Evolutionary conservation across 2,797 vertebrate genomes (phyloP), one percentile per base, ranked within the genome.

Genomic region (Lepilemur septentrionalis): DNA sequence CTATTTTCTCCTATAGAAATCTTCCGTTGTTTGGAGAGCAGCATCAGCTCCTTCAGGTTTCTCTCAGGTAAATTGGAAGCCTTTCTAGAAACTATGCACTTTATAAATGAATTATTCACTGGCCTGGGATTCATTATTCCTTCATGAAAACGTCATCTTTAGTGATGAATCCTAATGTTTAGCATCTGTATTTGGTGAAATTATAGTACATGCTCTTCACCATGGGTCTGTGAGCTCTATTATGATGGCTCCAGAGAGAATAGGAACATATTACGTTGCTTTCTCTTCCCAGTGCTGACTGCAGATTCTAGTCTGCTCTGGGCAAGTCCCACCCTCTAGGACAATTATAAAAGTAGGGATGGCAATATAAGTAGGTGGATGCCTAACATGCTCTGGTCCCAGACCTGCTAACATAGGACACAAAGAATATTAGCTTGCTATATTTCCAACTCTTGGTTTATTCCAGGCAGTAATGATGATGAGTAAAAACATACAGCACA

Each of bases 41-140:
- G 0, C 5, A 87, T 35, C 2, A 22, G 0, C 6, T 75, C 13
- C n/a, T 72, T 20, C 9, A n/a, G 30, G 6, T 1, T 30, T 61
- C 22, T 63, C 5, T 59, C 30, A 46, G 41, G 5, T 59, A 67
- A 52, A 46, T 30, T 35, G 23, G 3, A 43, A 83, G 23, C 0
- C 41, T 83, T 93, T 84, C 25, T 91, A 22, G n/a, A 75, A 91
- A 83, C n/a, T 59, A n/a, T 9, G 1, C 8, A 87, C 23, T 63
- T 75, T 85, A 15, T 69, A 83, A 86, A 57, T 30, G 15, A 89
- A 22, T 43, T 70, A 57, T 22, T 20, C 25, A 41, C n/a, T 67
- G 35, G 7, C 25, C 1, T 97, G 5, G 22, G 11, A 67, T 76
- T 7, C 25, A 52, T 57, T 67, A 89, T 14, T 35, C 43, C 7